Evolutionary conservation across 2,888 invertebrate genomes (phyloP).

Genomic region (Drosophila diplacantha): DNA sequence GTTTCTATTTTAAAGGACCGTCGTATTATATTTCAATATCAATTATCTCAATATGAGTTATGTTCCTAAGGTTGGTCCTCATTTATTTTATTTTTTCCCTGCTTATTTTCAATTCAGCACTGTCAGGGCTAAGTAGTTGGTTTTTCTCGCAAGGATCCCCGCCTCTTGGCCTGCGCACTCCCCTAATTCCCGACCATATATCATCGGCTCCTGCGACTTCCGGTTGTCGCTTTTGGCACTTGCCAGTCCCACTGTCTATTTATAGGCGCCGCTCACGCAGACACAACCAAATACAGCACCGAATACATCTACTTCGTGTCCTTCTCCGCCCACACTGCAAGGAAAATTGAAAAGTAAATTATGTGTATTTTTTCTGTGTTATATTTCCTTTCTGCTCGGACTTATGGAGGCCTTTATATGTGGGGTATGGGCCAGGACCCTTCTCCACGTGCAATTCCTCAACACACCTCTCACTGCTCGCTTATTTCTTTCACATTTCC

Average conservation of each 20-base stretch:
- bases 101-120: constrained; percentile 25
- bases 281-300: constrained; percentile 7
- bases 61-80: constrained; percentile 13
- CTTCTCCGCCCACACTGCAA: constrained; percentile 9
- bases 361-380: constrained; percentile 19
- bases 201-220: constrained; percentile 57
- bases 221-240: constrained; percentile 56
- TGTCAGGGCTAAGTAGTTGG: constrained; percentile 15
- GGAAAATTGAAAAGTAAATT: constrained; percentile 43
- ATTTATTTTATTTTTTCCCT: constrained; percentile 18
- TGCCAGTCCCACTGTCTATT: constrained; percentile 54
- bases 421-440: constrained; percentile 25
- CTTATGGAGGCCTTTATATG: constrained; percentile 31
- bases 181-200: constrained; percentile 48
- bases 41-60: neutral
- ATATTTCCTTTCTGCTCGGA: constrained; percentile 14
- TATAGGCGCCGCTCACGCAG: constrained; percentile 55
- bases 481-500: constrained; percentile 8
- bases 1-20: no score
- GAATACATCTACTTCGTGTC: constrained; percentile 2
- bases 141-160: constrained; percentile 8
- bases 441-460: constrained; percentile 47
- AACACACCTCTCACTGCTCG: constrained; percentile 27
- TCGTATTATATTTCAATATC: neutral
- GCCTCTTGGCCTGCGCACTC: neutral